Conservation (phyloP, 2,888 invertebrate species). For the Xiphydria camelus region DNA sequence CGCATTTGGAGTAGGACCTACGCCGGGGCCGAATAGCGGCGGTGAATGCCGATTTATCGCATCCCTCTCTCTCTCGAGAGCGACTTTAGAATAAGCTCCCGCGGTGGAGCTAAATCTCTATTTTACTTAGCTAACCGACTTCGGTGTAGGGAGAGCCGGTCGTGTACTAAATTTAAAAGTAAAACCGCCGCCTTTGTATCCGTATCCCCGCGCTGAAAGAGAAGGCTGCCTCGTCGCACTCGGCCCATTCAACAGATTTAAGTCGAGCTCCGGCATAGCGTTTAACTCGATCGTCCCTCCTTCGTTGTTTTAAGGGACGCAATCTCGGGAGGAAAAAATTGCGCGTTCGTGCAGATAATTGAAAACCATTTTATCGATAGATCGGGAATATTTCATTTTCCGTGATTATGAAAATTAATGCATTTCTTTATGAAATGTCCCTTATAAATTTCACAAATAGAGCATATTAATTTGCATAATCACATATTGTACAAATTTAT, state of each 20-base stretch:
- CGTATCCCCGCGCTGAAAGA: slow-evolving; percentile 48
- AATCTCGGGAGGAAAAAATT: slow-evolving; percentile 12
- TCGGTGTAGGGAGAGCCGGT: slow-evolving; percentile 27
- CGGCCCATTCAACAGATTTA: slow-evolving; percentile 49
- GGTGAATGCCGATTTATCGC: slow-evolving; percentile 32
- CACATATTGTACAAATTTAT: no score
- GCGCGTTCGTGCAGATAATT: slow-evolving; percentile 2
- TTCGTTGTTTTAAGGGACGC: slow-evolving; percentile 30
- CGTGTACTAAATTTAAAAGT: slow-evolving; percentile 55
- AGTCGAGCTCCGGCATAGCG: slow-evolving; percentile 35
- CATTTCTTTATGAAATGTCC: no score
- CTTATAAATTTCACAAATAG: no score
- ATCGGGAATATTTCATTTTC: not conserved
- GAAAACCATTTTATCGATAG: slow-evolving; percentile 9
- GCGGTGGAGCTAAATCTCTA: slow-evolving; percentile 44
- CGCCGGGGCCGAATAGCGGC: no score
- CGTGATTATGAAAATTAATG: not conserved
- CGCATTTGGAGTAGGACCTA: not conserved
- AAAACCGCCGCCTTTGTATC: slow-evolving; percentile 53
- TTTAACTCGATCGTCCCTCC: slow-evolving; percentile 19
- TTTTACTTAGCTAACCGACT: slow-evolving; percentile 44
- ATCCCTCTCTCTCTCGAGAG: slow-evolving; percentile 14
- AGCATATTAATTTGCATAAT: no score
- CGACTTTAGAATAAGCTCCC: slow-evolving; percentile 42
- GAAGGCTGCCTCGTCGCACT: slow-evolving; percentile 29